Conservation (phyloP, 2,113 vertebrate species). For the Bos javanicus region DNA sequence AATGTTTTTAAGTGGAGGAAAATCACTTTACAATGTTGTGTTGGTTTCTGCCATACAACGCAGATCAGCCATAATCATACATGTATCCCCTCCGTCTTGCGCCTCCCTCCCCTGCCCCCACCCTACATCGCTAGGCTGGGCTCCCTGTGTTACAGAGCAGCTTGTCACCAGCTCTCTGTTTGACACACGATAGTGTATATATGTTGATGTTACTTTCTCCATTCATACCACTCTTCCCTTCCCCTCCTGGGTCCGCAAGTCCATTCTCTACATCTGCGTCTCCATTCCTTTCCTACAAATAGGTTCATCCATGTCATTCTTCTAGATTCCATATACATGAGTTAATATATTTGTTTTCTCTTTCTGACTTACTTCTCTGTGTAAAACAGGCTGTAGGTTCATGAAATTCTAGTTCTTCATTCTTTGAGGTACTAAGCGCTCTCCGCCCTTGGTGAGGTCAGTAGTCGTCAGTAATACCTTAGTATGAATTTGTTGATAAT, state of each 20-base stretch:
- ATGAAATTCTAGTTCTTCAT: neutral
- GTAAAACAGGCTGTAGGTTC: neutral
- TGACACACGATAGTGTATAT: neutral
- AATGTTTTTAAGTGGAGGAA: neutral
- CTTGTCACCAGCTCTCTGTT: neutral
- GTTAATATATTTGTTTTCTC: neutral
- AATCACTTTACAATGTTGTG: neutral
- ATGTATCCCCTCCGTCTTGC: neutral
- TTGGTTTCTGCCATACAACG: neutral
- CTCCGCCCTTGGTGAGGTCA: neutral
- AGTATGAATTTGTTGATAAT: neutral
- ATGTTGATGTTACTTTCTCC: neutral
- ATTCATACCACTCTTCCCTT: neutral
- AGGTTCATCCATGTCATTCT: neutral
- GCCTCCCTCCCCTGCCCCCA: neutral
- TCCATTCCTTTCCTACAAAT: neutral
- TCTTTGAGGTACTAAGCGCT: neutral
- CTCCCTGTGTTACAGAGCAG: neutral
- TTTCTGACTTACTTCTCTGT: neutral
- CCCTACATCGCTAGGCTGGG: neutral
- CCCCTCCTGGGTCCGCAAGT: neutral
- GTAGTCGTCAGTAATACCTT: neutral
- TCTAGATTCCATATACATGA: neutral
- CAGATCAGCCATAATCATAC: neutral
- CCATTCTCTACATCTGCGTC: rapidly evolving